These are phyloP conservation scores for Oppia nitens DNA, from an alignment of 1,140 invertebrate genomes.

Conservation along the genomic window DNA sequence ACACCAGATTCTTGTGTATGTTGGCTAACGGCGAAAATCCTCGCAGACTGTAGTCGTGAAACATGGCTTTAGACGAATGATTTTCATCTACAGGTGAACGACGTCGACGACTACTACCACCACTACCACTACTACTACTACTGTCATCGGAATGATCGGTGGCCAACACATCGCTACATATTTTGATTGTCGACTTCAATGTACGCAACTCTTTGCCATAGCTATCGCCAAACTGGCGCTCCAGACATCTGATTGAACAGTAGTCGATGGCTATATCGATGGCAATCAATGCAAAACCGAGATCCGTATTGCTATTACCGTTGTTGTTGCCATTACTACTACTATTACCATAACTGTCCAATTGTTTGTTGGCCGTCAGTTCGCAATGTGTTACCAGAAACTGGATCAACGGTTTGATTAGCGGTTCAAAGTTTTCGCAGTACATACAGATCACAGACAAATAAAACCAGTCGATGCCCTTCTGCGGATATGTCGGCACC, in stretches of 20 bases:
- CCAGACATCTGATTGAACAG: not conserved
- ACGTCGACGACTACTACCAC: too few relatives aligned
- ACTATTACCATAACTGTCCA: not conserved
- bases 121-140: too few relatives aligned
- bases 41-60: not conserved
- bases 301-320: too few relatives aligned
- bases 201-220: not conserved
- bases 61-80: not conserved
- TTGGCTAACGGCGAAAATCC: not conserved
- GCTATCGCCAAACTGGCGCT: not conserved
- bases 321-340: not conserved
- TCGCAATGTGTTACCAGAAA: not conserved
- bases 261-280: conserved; percentile 6
- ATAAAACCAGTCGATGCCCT: conserved; percentile 15
- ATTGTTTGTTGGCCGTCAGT: not conserved
- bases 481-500: not conserved
- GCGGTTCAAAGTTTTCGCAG: conserved; percentile 10
- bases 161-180: not conserved
- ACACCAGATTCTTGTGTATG: not conserved
- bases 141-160: not conserved
- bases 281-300: conserved; percentile 2
- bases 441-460: conserved; percentile 15
- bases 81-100: too few relatives aligned
- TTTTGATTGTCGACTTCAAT: not conserved
- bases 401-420: conserved; percentile 1